Evolutionary conservation across 2,113 vertebrate genomes (phyloP).

Genomic region (Fulmarus glacialis): DNA sequence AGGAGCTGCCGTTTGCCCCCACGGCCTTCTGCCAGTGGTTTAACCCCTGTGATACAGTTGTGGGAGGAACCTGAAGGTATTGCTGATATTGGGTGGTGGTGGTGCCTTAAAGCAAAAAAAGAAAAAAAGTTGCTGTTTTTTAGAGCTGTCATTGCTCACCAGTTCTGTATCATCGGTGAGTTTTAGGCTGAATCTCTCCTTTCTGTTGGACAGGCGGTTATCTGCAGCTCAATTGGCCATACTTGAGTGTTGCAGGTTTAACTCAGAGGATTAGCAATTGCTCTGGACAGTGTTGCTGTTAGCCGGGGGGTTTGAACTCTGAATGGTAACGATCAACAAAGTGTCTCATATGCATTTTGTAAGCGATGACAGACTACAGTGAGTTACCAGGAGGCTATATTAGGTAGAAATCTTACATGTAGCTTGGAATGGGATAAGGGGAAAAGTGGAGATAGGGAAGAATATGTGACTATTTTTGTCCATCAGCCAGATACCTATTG

Average conservation of each 20-base stretch:
- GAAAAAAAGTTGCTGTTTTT: not conserved
- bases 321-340: conserved; percentile 50
- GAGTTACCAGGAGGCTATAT: conserved; percentile 40
- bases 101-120: not conserved
- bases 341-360: conserved; percentile 55
- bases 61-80: not conserved
- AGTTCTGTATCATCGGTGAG: not conserved
- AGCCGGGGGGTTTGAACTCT: conserved; percentile 55
- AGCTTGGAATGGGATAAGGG: conserved; percentile 32
- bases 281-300: conserved; percentile 69
- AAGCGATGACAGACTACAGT: conserved; percentile 50
- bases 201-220: conserved; percentile 12
- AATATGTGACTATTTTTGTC: conserved; percentile 66
- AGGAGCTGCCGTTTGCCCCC: not conserved
- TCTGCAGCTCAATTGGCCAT: conserved; percentile 42
- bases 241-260: conserved; percentile 34
- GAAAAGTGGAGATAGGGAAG: conserved; percentile 27
- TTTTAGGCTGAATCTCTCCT: not conserved
- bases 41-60: not conserved
- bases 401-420: conserved; percentile 51
- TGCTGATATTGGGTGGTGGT: not conserved
- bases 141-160: not conserved
- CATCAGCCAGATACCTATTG: conserved; percentile 60
- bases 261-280: conserved; percentile 61
- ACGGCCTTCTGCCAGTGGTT: not conserved